Evolutionary conservation across 2,797 vertebrate species (phyloP).

Genomic region (Leuciscus waleckii): DNA sequence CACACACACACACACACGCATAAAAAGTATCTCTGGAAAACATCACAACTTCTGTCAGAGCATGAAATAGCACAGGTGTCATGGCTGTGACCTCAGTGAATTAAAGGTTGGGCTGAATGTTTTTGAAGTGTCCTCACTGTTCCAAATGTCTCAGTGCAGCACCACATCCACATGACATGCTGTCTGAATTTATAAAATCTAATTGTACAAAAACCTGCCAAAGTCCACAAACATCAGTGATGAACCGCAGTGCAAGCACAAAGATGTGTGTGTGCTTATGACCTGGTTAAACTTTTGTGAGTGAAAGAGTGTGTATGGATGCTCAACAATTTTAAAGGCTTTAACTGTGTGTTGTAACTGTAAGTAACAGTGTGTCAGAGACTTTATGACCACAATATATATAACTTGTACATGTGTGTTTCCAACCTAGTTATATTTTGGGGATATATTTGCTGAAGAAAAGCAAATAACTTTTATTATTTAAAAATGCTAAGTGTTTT

Average conservation of each 20-base stretch:
- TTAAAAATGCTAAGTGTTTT: not conserved
- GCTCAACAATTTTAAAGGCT: not conserved
- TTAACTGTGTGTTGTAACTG: conserved; percentile 25
- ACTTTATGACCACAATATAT: conserved; percentile 20
- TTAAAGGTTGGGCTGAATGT: not conserved
- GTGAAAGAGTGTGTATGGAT: conserved; percentile 16
- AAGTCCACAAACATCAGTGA: conserved; percentile 28
- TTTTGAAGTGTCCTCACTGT: conserved; percentile 7
- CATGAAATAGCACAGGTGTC: conserved; percentile 32
- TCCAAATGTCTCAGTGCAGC: conserved; percentile 18
- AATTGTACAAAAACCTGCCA: conserved; percentile 38
- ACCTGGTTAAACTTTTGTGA: conserved; percentile 39
- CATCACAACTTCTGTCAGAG: not conserved
- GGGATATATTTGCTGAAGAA: not conserved
- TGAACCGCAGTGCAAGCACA: conserved; percentile 6
- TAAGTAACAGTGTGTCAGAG: conserved; percentile 12
- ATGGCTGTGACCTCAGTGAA: conserved; percentile 36
- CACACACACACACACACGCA: no score
- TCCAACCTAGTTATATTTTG: conserved; percentile 10
- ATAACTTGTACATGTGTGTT: no score
- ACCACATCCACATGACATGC: conserved; percentile 38
- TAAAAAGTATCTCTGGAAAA: conserved; percentile 21
- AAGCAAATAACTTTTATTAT: no score
- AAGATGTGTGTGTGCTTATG: conserved; percentile 40
- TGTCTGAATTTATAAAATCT: conserved; percentile 33